Base-by-base conservation (phyloP, 2,113 vertebrate species). In the Malaclemys terrapin region DNA sequence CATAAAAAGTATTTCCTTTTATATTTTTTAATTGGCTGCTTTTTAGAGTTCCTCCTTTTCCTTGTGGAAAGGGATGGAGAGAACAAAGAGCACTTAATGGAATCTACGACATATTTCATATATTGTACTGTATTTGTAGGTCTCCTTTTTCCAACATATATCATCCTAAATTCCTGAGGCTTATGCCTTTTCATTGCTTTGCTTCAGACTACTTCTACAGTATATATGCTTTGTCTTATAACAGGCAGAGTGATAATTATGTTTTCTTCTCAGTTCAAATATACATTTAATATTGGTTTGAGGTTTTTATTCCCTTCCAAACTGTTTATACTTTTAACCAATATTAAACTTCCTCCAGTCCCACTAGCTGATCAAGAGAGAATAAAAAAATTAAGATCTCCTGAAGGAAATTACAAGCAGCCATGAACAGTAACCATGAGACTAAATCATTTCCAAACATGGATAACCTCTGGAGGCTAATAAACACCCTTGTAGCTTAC, bases 281-380 rank as follows among this genome's bases (percentile, higher is more conserved):
- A 65, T 2, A 50, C 22, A 7, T 2, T n/a, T 14, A 9, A 10
- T 38, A 20, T 52, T 1, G 1, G 38, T 27, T 2, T 1, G 53
- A 80, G 10, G 13, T 80, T 50, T 17, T 50, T 2, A 22, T 24
- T 17, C n/a, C n/a, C 4, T 59, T 0, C 5, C 42, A 49, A 80
- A 25, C 31, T 7, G 49, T 45, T 85, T 45, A 65, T 1, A 1
- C 65, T 75, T 62, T 57, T 47, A 85, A 80, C 79, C 56, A 10
- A 1, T 3, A 13, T 16, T 76, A 87, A 69, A 42, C 50, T 82
- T 45, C 75, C 9, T 88, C n/a, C 24, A 59, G 54, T 12, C n/a
- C 65, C 14, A 38, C 25, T 85, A 38, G n/a, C 3, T 69, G n/a
- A 62, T 27, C 47, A 31, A 10, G 3, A 3, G 24, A 22, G 45